These are phyloP conservation scores for Hydropsyche betteni DNA, from an alignment of 2,888 invertebrate species.

Conservation along the genomic window DNA sequence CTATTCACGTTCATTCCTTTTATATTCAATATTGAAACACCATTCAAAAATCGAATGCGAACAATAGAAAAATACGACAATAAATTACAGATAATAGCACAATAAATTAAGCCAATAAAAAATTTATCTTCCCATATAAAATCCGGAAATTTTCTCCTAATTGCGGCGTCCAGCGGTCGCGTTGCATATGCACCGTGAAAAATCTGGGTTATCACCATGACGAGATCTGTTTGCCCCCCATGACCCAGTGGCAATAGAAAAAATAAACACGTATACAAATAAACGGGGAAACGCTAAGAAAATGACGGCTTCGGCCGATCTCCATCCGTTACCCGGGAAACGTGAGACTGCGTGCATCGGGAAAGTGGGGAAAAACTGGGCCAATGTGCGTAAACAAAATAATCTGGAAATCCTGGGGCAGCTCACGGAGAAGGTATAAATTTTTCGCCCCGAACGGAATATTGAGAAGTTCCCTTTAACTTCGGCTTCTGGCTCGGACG, in stretches of 20 bases:
- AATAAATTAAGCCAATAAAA: too few relatives aligned
- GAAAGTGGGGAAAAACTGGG: background rate
- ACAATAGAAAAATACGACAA: too few relatives aligned
- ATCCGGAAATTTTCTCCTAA: too few relatives aligned
- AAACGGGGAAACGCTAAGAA: background rate
- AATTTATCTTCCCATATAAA: too few relatives aligned
- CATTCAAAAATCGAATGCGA: too few relatives aligned
- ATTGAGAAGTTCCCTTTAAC: too few relatives aligned
- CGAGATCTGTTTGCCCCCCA: background rate
- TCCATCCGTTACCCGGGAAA: background rate
- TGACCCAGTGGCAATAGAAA: slow-evolving; percentile 2
- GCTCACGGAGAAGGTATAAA: slow-evolving; percentile 23
- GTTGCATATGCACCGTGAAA: slow-evolving; percentile 5
- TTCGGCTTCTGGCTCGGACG: too few relatives aligned
- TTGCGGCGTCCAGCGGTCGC: too few relatives aligned
- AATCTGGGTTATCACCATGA: slow-evolving; percentile 12
- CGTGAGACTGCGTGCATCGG: too few relatives aligned
- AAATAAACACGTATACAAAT: background rate
- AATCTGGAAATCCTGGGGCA: slow-evolving; percentile 17
- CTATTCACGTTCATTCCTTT: too few relatives aligned
- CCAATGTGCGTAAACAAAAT: slow-evolving; percentile 24
- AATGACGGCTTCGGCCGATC: background rate
- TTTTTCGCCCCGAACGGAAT: background rate
- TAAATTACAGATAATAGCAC: too few relatives aligned
- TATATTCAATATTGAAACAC: too few relatives aligned